Conservation (phyloP, 2,113 vertebrate species). For the Nyctereutes procyonoides region DNA sequence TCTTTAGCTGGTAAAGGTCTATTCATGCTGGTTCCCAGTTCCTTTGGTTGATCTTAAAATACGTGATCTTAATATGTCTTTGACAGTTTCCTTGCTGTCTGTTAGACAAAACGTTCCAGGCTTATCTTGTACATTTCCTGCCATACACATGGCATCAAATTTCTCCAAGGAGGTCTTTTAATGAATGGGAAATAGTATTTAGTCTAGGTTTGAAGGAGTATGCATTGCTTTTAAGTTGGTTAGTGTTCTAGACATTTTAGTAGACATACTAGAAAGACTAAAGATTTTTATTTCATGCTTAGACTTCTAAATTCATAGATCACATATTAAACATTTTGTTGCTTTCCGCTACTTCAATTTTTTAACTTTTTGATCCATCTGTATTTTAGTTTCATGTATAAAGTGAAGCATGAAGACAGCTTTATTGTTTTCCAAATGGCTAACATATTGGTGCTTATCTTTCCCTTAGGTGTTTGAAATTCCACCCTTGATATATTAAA, state of each 20-base stretch:
- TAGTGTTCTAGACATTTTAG: background rate
- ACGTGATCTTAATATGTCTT: background rate
- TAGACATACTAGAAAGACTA: background rate
- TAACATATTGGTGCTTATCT: background rate
- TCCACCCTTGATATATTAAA: background rate
- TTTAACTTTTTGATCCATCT: slow-evolving; percentile 13
- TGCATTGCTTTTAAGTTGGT: background rate
- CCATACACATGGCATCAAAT: background rate
- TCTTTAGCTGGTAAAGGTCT: background rate
- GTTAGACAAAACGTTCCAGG: background rate
- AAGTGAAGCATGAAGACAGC: slow-evolving; percentile 4
- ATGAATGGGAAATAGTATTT: background rate
- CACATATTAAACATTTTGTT: background rate
- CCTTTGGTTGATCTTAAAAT: background rate
- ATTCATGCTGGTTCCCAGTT: background rate
- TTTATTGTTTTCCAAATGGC: slow-evolving; percentile 18
- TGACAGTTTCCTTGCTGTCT: background rate
- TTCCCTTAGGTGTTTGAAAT: background rate
- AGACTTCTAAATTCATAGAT: background rate
- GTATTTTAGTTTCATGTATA: background rate
- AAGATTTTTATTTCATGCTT: background rate
- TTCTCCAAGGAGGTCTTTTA: background rate
- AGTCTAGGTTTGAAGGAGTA: background rate
- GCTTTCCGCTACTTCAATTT: background rate
- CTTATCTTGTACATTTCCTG: background rate